Percentiles rank a stretch among this genome's conserved stretches.
These are phyloP conservation scores for Rousettus madagascariensis DNA, from an alignment of 2,797 vertebrate genomes.

Conservation along the genomic window DNA sequence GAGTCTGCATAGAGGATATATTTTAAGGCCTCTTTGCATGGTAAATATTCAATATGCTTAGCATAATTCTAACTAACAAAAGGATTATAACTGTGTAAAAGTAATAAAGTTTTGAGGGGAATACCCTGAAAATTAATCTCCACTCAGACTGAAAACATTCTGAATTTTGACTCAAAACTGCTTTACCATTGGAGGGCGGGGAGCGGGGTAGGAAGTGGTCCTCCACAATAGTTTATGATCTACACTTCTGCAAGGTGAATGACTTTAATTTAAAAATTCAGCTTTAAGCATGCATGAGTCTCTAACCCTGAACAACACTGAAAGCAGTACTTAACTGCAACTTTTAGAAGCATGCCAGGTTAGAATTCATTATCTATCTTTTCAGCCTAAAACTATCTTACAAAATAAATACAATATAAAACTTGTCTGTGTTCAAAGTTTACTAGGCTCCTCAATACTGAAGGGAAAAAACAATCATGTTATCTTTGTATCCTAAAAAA, in stretches of 20 bases:
- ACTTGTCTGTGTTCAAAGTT: not conserved
- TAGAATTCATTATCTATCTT: not conserved
- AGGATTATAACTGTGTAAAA: not conserved
- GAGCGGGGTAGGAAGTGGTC: not conserved
- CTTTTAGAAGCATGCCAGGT: not conserved
- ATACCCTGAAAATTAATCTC: not conserved
- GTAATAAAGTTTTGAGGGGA: slow-evolving; percentile 16
- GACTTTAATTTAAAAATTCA: not conserved
- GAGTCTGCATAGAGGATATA: not conserved
- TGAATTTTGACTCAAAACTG: not conserved
- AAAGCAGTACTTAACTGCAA: not conserved
- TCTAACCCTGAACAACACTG: not conserved
- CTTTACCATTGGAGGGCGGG: not conserved
- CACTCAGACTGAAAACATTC: not conserved
- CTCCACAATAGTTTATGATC: not conserved
- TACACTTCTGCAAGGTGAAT: not conserved
- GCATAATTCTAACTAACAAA: not conserved
- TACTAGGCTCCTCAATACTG: not conserved
- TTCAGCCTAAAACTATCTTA: not conserved
- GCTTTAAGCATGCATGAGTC: not conserved
- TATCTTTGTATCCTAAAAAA: not conserved
- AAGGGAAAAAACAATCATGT: not conserved
- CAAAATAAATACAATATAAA: not conserved
- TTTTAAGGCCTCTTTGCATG: not conserved
- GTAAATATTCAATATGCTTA: not conserved